These are phyloP conservation scores for Idaea aversata DNA, from an alignment of 2,888 invertebrate species.

Conservation along the genomic window DNA sequence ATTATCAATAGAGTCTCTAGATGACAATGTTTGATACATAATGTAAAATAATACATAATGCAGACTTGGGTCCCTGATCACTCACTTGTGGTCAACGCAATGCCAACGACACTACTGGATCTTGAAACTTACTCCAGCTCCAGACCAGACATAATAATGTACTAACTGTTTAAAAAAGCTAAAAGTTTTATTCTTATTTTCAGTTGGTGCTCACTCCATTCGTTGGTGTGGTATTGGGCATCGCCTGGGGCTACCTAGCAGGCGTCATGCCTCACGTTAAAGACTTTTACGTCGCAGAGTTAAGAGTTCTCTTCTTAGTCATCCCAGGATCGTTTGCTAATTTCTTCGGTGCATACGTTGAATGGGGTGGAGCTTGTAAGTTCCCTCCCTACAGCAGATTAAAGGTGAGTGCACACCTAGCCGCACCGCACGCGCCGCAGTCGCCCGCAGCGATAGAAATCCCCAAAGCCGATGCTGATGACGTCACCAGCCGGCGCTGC, in stretches of 20 bases:
- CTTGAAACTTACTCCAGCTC: conserved; percentile 3
- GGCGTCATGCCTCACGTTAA: conserved; percentile 52
- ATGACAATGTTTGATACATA: too few relatives aligned
- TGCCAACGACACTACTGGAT: conserved; percentile 10
- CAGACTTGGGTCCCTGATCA: too few relatives aligned
- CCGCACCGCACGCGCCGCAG: too few relatives aligned
- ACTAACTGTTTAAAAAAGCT: too few relatives aligned
- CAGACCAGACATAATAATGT: too few relatives aligned
- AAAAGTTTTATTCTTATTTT: conserved; percentile 17
- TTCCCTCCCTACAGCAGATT: conserved; percentile 5
- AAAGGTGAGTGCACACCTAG: too few relatives aligned
- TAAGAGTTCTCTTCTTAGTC: conserved; percentile 60
- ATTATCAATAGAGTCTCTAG: too few relatives aligned
- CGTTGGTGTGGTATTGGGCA: conserved; percentile 54
- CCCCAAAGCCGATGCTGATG: too few relatives aligned
- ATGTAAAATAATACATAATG: too few relatives aligned
- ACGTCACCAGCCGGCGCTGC: too few relatives aligned
- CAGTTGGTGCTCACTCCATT: conserved; percentile 63
- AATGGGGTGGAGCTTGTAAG: conserved; percentile 69
- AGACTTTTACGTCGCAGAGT: conserved; percentile 58
- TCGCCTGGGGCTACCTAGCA: conserved; percentile 61
- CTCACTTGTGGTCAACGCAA: too few relatives aligned
- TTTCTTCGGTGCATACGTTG: conserved; percentile 52
- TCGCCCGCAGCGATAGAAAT: too few relatives aligned
- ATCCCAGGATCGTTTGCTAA: conserved; percentile 60